A percentile compares a stretch with the other conserved stretches of the same genome.
Evolutionary conservation across 92 coral and sea anemone species (phyloP).

Genomic region (Anthopleura xanthogrammica): DNA sequence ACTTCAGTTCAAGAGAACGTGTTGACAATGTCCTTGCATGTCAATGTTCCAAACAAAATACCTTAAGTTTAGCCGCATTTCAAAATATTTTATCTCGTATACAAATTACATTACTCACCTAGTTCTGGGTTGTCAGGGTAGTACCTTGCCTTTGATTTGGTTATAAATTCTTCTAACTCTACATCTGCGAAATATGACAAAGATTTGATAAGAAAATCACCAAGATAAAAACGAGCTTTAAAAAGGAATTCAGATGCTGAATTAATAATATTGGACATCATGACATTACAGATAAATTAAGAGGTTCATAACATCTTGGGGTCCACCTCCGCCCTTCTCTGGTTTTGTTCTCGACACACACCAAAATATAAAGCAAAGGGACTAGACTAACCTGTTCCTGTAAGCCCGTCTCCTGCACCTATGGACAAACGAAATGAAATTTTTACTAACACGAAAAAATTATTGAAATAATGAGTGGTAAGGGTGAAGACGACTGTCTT

Average conservation of each 20-base stretch:
- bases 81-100: background rate
- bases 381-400: constrained; percentile 29
- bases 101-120: constrained; percentile 36
- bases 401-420: constrained; percentile 39
- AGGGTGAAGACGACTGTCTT: no score
- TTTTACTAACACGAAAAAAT: no score
- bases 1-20: no score
- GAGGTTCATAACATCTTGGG: background rate
- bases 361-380: background rate
- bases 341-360: background rate
- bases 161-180: constrained; percentile 49
- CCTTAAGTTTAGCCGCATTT: background rate
- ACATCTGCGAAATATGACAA: constrained; percentile 44
- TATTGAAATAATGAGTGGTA: no score
- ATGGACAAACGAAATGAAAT: background rate
- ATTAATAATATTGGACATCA: no score
- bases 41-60: background rate
- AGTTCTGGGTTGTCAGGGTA: constrained; percentile 75
- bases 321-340: background rate
- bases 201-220: background rate
- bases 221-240: background rate
- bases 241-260: no score
- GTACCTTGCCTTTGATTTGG: constrained; percentile 52
- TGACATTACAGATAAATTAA: background rate
- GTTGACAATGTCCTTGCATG: no score